A percentile compares a stretch with the other conserved stretches of the same genome.
Evolutionary conservation across 2,888 invertebrate species (phyloP).

Genomic region (Druceiella hillmani): DNA sequence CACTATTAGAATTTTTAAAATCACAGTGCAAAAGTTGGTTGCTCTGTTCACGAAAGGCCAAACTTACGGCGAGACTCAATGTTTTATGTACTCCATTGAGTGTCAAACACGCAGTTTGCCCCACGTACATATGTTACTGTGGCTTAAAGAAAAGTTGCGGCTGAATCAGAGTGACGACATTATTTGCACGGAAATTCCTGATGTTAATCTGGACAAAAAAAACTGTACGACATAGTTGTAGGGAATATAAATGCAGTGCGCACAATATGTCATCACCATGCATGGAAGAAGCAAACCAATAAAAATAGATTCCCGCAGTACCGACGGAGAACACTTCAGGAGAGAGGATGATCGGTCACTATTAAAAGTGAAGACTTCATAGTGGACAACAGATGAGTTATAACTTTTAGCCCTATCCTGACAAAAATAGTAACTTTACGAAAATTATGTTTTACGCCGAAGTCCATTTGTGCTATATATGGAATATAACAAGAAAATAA

Average conservation of each 20-base stretch:
- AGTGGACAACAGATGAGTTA: slow-evolving; percentile 24
- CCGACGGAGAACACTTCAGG: slow-evolving; percentile 20
- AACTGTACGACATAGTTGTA: slow-evolving; percentile 19
- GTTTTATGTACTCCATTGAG: slow-evolving; percentile 23
- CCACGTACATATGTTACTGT: slow-evolving; percentile 23
- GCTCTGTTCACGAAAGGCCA: slow-evolving; percentile 22
- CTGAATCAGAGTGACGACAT: slow-evolving; percentile 30
- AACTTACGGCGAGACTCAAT: slow-evolving; percentile 23
- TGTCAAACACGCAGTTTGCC: slow-evolving; percentile 19
- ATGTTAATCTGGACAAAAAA: slow-evolving; percentile 22
- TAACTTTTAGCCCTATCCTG: slow-evolving; percentile 24
- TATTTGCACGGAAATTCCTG: slow-evolving; percentile 30
- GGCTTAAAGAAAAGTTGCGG: slow-evolving; percentile 27
- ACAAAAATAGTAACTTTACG: no score
- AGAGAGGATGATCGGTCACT: no score
- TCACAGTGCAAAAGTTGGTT: slow-evolving; percentile 25
- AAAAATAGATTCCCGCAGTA: slow-evolving; percentile 8
- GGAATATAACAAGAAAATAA: no score
- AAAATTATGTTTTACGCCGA: no score
- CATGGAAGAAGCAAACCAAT: slow-evolving; percentile 19
- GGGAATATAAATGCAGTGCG: slow-evolving; percentile 10
- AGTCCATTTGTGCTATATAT: no score
- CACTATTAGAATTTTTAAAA: slow-evolving; percentile 24
- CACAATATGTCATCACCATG: slow-evolving; percentile 20
- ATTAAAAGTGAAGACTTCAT: slow-evolving; percentile 13